These are phyloP conservation scores for Sebastiscus albofasciatus DNA, from an alignment of 2,797 vertebrate species.

Conservation along the genomic window DNA sequence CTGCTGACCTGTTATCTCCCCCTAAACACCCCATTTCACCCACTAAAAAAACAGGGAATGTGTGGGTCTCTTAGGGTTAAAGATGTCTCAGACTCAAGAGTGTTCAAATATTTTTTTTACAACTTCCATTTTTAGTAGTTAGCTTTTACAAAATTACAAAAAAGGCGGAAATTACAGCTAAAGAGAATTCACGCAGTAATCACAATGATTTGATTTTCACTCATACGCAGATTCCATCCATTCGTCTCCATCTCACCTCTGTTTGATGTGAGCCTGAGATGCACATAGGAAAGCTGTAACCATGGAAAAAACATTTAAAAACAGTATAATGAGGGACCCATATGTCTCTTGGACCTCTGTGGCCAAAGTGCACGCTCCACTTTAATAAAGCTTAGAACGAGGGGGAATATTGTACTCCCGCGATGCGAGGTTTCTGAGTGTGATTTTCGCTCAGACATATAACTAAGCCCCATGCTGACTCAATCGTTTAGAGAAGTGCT, in stretches of 20 bases:
- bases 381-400: constrained; percentile 10
- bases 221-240: not conserved
- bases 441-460: constrained; percentile 31
- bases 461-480: constrained; percentile 60
- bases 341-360: not conserved
- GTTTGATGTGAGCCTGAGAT: constrained; percentile 9
- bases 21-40: no score
- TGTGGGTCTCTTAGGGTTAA: not conserved
- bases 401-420: constrained; percentile 7
- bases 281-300: not conserved
- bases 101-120: not conserved
- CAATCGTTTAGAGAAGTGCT: constrained; percentile 35
- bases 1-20: no score
- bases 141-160: not conserved
- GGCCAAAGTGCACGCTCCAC: not conserved
- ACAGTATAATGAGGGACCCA: not conserved
- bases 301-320: not conserved
- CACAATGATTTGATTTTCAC: not conserved
- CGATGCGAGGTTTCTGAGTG: not conserved
- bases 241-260: not conserved
- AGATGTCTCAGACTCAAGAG: not conserved
- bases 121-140: not conserved
- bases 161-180: not conserved
- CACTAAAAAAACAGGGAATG: no score
- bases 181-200: not conserved